These are phyloP conservation scores for Eonycteris spelaea DNA, from an alignment of 2,113 vertebrate species.

Conservation along the genomic window DNA sequence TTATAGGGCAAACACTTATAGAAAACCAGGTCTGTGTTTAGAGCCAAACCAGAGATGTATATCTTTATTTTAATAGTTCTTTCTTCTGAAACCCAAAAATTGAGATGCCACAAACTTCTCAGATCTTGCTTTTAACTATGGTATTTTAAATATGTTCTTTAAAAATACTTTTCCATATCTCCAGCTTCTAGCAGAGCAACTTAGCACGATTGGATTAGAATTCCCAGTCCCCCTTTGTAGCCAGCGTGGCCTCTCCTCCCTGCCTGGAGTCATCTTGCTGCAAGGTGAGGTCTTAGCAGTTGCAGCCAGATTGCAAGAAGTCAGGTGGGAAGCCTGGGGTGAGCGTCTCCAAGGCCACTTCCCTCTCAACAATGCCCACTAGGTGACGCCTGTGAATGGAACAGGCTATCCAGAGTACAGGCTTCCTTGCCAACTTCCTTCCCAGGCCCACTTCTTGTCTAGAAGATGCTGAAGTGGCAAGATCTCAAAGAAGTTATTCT, in stretches of 20 bases:
- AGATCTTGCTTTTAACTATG: slow-evolving; percentile 16
- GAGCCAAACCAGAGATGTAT: neutral
- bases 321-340: fast-evolving
- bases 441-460: neutral
- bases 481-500: neutral
- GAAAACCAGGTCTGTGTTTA: neutral
- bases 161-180: neutral
- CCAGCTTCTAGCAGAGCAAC: fast-evolving
- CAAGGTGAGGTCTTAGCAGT: neutral
- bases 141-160: neutral
- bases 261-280: neutral
- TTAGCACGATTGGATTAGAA: fast-evolving
- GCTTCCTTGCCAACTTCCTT: neutral
- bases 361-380: slow-evolving; percentile 73
- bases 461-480: neutral
- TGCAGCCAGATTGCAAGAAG: neutral
- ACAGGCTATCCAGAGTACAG: neutral
- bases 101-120: neutral
- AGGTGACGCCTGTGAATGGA: slow-evolving; percentile 81
- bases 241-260: neutral
- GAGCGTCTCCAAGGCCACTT: neutral
- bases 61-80: neutral
- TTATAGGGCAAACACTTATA: neutral
- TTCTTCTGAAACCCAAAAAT: neutral
- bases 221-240: fast-evolving